These are phyloP conservation scores for Rafetus swinhoei DNA, from an alignment of 2,113 vertebrate species.

Conservation along the genomic window DNA sequence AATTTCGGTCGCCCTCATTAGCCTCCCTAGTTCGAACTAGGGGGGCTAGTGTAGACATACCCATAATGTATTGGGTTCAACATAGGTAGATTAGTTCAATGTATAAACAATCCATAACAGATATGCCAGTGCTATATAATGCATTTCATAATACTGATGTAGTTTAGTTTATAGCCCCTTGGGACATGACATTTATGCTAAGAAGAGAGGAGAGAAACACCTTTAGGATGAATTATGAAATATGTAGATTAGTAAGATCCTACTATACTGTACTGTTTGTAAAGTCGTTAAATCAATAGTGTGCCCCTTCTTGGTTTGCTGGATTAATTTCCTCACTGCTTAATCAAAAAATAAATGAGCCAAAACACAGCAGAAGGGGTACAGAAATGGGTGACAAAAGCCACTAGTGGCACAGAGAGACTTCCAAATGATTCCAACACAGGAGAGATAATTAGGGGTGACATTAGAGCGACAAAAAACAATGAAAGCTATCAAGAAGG, in stretches of 20 bases:
- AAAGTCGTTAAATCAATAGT: not conserved
- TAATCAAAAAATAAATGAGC: not conserved
- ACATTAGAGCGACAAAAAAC: not conserved
- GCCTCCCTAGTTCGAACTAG: no score
- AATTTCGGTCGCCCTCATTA: no score
- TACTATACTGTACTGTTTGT: not conserved
- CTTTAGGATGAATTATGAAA: not conserved
- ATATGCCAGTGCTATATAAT: not conserved
- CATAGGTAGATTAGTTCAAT: not conserved
- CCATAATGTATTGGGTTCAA: not conserved
- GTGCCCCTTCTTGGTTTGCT: not conserved
- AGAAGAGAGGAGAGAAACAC: not conserved
- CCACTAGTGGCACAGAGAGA: not conserved
- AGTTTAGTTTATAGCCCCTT: not conserved
- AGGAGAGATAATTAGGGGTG: not conserved
- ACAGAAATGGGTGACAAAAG: not conserved
- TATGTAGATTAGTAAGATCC: not conserved
- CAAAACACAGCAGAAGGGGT: not conserved
- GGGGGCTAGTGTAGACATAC: no score
- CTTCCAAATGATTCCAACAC: not conserved
- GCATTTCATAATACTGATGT: not conserved
- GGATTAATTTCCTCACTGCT: not conserved
- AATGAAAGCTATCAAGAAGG: not conserved
- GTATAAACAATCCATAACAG: not conserved
- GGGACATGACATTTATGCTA: not conserved